Conservation (phyloP, 1,140 invertebrate genomes). For the Coptotermes formosanus region DNA sequence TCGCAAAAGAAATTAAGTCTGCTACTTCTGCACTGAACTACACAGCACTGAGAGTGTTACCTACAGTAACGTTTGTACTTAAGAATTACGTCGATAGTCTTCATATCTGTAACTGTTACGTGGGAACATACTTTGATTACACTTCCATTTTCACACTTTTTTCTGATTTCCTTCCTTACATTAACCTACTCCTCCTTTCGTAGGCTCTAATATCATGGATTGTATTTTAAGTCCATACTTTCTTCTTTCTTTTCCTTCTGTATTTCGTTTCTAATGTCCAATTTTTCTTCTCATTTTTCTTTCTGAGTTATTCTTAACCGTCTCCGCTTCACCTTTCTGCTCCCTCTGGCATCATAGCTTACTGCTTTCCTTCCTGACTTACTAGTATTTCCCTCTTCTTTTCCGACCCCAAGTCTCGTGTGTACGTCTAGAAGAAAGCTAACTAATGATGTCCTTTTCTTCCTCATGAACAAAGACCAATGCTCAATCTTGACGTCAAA, state of each 20-base stretch:
- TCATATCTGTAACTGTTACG: no score
- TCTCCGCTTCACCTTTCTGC: background rate
- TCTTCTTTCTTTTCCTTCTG: background rate
- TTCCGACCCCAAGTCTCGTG: background rate
- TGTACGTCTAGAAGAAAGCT: background rate
- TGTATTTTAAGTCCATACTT: background rate
- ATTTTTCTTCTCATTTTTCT: background rate
- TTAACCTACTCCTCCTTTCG: background rate
- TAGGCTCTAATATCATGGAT: background rate
- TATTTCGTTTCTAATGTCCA: background rate
- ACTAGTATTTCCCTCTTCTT: background rate
- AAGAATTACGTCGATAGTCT: no score
- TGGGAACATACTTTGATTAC: no score
- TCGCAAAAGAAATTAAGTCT: no score
- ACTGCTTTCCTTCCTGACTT: background rate
- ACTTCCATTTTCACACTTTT: background rate
- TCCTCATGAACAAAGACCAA: background rate
- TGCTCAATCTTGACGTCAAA: background rate
- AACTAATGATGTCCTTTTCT: background rate
- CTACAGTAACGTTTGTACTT: no score
- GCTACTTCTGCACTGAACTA: no score
- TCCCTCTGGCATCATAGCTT: background rate
- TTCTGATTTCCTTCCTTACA: background rate
- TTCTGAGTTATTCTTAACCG: slow-evolving; percentile 3
- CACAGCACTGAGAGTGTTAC: no score